Base-by-base conservation (phyloP, 2,113 vertebrate species). In the Amphiprion ocellaris region DNA sequence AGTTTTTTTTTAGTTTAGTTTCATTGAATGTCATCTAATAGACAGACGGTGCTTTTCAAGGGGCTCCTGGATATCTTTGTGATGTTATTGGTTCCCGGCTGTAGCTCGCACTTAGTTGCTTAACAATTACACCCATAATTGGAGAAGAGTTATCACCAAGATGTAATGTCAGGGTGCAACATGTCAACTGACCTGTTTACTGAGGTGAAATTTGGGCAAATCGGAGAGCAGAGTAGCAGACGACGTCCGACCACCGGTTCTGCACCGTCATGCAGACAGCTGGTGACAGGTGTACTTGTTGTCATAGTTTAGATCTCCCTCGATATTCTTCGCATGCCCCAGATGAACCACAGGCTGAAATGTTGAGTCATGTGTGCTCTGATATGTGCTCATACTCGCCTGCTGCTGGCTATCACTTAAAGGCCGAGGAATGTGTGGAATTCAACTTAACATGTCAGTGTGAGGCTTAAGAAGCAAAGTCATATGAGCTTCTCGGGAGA, bases 341-440 rank as follows among this genome's bases (percentile, higher is more conserved):
- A 6, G 55, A 46, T 69, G 37, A 75, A 64, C 8, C 15, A 14
- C 56, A 26, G 59, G 54, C 28, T 61, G 17, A 66, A 39, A 50
- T 4, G 50, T n/a, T 15, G 56, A 75, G 69, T 61, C 61, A 69
- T 23, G 9, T 23, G 53, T 28, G 33, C 49, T 33, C 44, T 2
- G 10, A 69, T 66, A 69, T 72, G 76, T 54, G 76, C 83, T 81
- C 8, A 0, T 54, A 69, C 77, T 76, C 47, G 47, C 53, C 73
- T 59, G 81, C 68, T 65, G 71, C 73, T 47, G 70, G 60, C 81
- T 47, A 63, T 70, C 4, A 39, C 64, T 83, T 10, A 21, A 74
- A 83, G 86, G 68, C 23, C 0, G 26, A 77, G 85, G 90, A 90
- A 93, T 91, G 80, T 47, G 50, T 8, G 83, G 90, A 92, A 92